Evolutionary conservation across 2,797 vertebrate species (phyloP).

Genomic region (Synaphobranchus kaupii): DNA sequence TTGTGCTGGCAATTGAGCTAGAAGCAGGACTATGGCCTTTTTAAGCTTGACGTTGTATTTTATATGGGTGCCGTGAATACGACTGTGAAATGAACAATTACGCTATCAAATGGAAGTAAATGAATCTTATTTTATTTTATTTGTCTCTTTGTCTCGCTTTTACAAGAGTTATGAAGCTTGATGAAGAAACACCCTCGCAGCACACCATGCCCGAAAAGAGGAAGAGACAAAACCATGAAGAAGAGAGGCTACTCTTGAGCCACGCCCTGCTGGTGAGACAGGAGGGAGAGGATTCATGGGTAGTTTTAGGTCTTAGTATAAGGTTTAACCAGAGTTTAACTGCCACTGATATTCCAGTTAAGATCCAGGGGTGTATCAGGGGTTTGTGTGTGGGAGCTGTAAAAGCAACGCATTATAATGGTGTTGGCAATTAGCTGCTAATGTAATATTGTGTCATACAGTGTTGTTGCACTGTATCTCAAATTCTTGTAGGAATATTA

Average conservation of each 20-base stretch:
- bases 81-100: background rate
- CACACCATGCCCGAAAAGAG: conserved; percentile 60
- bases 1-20: background rate
- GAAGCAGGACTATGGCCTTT: background rate
- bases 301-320: background rate
- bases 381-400: background rate
- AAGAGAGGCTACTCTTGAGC: conserved; percentile 64
- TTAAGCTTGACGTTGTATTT: background rate
- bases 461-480: background rate
- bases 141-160: background rate
- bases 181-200: conserved; percentile 49
- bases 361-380: no score
- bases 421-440: no score
- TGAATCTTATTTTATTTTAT: background rate
- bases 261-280: conserved; percentile 36
- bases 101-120: background rate
- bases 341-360: background rate
- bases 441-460: no score
- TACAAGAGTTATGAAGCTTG: conserved; percentile 52
- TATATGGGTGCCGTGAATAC: background rate
- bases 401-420: background rate
- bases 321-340: background rate
- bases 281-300: background rate
- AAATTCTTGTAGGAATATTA: background rate
- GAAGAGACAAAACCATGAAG: conserved; percentile 52